Evolutionary conservation across 2,797 vertebrate genomes (phyloP).

Genomic region (Chromobotia macracanthus): DNA sequence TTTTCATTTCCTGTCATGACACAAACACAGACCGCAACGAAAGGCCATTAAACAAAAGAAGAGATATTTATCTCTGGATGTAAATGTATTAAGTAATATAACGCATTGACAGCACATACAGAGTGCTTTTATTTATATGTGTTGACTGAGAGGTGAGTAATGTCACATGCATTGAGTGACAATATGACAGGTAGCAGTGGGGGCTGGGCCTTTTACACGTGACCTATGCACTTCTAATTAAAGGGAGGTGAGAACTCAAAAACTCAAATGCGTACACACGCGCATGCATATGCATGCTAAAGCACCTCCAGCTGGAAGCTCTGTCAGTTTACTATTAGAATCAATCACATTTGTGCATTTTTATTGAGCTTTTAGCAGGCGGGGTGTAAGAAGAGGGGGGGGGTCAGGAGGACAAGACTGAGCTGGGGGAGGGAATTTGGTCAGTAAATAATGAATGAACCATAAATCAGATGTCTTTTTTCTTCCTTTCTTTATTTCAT

Average conservation of each 20-base stretch:
- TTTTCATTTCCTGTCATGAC: background rate
- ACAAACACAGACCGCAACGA: conserved; percentile 16
- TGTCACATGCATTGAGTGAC: conserved; percentile 31
- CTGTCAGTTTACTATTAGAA: conserved; percentile 78
- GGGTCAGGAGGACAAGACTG: conserved; percentile 22
- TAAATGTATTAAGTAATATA: conserved; percentile 32
- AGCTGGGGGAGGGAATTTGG: conserved; percentile 59
- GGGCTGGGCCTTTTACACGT: conserved; percentile 48
- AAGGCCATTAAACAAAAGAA: conserved; percentile 1
- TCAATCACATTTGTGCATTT: conserved; percentile 82
- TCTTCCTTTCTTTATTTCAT: conserved; percentile 68
- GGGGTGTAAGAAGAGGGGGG: conserved; percentile 54
- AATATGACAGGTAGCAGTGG: conserved; percentile 37
- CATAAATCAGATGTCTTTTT: conserved; percentile 73
- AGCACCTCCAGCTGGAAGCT: conserved; percentile 77
- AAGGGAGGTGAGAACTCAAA: conserved; percentile 36
- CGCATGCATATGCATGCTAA: conserved; percentile 57
- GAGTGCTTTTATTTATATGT: background rate
- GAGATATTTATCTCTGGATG: background rate
- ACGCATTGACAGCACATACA: conserved; percentile 3
- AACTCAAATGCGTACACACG: conserved; percentile 40
- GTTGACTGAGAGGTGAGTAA: conserved; percentile 30
- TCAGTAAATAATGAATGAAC: conserved; percentile 81
- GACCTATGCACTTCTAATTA: conserved; percentile 47
- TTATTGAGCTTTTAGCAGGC: conserved; percentile 73